phyloP scores from a whole-genome alignment of 2,113 vertebrate species.

The Phaetusa simplex region DNA sequence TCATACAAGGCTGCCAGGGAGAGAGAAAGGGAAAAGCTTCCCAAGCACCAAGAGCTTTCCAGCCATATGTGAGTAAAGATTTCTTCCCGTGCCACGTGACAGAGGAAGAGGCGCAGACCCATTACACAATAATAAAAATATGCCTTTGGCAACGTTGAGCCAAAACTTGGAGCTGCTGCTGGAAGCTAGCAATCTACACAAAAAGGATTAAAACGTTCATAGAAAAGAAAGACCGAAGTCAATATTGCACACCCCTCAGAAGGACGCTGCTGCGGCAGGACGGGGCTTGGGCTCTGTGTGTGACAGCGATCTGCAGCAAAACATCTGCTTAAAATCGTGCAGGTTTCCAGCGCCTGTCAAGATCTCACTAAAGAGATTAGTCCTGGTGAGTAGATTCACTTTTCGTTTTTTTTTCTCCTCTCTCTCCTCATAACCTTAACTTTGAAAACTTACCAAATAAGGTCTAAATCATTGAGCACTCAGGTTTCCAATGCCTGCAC shows the following conservation, averaged over 20 bases:
- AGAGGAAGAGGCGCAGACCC: constrained; percentile 38
- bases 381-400: constrained; percentile 53
- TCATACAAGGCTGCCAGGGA: neutral
- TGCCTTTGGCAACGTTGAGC: constrained; percentile 63
- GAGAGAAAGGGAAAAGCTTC: neutral
- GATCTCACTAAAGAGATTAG: neutral
- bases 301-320: neutral
- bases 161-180: constrained; percentile 22
- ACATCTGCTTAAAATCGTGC: constrained; percentile 8
- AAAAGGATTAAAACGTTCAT: neutral
- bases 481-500: neutral
- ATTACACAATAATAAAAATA: constrained; percentile 80
- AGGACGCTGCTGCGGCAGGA: neutral
- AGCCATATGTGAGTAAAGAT: constrained; percentile 26
- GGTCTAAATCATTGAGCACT: neutral
- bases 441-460: constrained; percentile 9
- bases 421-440: neutral
- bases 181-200: neutral
- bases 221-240: neutral
- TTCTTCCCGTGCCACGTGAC: constrained; percentile 72
- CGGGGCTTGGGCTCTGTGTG: fast-evolving
- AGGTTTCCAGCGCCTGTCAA: neutral
- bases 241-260: neutral
- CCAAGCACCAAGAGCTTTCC: constrained; percentile 1
- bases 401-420: neutral